Percentiles rank a stretch among this genome's conserved stretches.
These are phyloP conservation scores for Meandrina meandrites DNA, from an alignment of 92 coral and sea anemone species.

Conservation along the genomic window DNA sequence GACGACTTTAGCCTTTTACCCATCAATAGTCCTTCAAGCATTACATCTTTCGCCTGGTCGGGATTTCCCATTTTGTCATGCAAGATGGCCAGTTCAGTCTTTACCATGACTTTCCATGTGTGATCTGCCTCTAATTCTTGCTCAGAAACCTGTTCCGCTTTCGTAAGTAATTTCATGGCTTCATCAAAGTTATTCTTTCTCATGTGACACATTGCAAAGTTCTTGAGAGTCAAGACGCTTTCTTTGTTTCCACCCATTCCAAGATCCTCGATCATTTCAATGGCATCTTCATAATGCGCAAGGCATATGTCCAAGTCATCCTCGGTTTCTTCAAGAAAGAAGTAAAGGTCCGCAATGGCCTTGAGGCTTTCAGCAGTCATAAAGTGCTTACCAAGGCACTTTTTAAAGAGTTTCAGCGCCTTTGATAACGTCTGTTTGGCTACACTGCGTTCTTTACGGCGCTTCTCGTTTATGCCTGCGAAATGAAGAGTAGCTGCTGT, in stretches of 20 bases:
- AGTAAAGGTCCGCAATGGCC: neutral
- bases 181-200: neutral
- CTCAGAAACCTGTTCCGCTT: slow-evolving; percentile 23
- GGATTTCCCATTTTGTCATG: neutral
- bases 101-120: slow-evolving; percentile 12
- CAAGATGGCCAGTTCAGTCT: slow-evolving; percentile 21
- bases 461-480: slow-evolving; percentile 13
- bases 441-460: neutral
- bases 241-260: slow-evolving; percentile 21
- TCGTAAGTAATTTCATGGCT: slow-evolving; percentile 3
- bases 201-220: slow-evolving; percentile 28
- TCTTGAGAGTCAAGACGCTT: slow-evolving; percentile 18
- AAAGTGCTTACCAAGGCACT: slow-evolving; percentile 15
- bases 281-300: neutral
- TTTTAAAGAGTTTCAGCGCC: neutral
- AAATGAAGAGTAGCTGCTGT: slow-evolving; percentile 12
- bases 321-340: neutral
- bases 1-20: neutral
- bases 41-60: slow-evolving; percentile 1
- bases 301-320: neutral
- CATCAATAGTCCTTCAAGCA: slow-evolving; percentile 25
- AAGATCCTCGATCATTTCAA: slow-evolving; percentile 3
- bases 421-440: neutral
- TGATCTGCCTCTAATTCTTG: slow-evolving; percentile 34
- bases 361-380: slow-evolving; percentile 18